Percentiles rank a stretch among this genome's conserved stretches.
Evolutionary conservation across 2,888 invertebrate species (phyloP).

Genomic region (Chorisops tibialis): DNA sequence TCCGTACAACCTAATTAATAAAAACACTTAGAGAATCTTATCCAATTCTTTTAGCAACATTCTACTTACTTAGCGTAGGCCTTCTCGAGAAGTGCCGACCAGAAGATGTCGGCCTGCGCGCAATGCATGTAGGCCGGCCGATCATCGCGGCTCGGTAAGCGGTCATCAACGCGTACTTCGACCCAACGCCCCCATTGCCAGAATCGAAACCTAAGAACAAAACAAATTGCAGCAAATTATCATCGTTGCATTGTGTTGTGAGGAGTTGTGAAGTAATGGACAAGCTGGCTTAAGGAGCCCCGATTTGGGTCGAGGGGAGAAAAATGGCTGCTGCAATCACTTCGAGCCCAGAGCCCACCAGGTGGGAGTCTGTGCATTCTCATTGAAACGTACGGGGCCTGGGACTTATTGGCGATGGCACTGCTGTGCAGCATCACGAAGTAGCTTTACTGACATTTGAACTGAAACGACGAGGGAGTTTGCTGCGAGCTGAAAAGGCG

Average conservation of each 20-base stretch:
- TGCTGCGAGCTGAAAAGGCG: too few species aligned
- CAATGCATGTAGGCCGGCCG: constrained; percentile 62
- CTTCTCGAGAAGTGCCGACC: constrained; percentile 74
- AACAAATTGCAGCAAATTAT: not conserved
- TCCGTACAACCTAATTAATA: constrained; percentile 59
- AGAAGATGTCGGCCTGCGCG: constrained; percentile 59
- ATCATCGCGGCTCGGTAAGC: constrained; percentile 67
- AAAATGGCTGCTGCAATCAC: not conserved
- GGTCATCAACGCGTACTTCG: constrained; percentile 72
- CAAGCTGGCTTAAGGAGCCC: too few species aligned
- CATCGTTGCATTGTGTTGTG: not conserved
- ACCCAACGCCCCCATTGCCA: constrained; percentile 80
- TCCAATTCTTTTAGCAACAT: not conserved
- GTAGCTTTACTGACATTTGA: too few species aligned
- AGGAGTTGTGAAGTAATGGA: not conserved
- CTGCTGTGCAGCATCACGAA: too few species aligned
- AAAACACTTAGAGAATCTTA: not conserved
- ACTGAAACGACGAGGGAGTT: too few species aligned
- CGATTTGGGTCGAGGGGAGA: not conserved
- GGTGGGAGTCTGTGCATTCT: not conserved
- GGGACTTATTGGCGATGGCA: too few species aligned
- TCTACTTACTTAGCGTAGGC: constrained; percentile 72
- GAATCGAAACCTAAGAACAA: constrained; percentile 60
- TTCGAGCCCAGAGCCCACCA: too few species aligned
- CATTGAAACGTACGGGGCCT: too few species aligned